Base-by-base conservation (phyloP, 2,888 invertebrate genomes). In the Chesias legatella region DNA sequence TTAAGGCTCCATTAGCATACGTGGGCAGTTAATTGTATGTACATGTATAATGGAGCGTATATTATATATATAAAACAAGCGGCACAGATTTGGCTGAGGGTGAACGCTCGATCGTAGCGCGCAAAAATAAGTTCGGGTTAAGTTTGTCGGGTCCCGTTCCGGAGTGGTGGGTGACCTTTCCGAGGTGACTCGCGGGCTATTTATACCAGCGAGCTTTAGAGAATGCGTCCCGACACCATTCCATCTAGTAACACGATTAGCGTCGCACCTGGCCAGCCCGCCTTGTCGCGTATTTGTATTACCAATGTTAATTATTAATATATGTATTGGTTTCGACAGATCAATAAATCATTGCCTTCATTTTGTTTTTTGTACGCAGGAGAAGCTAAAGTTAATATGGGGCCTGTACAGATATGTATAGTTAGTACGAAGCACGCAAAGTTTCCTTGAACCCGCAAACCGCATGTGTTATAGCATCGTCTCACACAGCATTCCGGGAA, bases 131-230 rank as follows among this genome's bases (percentile, higher is more conserved):
- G 79, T 73, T 56, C 45, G 58, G 63, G 79, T 83, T 83, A 84
- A 84, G 81, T 83, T 82, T 81, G 77, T 79, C 70, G 50, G 47
- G 53, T 75, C 83, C 83, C 81, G 80, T 73, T 84, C 67, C 63
- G 79, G 68, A n/a, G n/a, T n/a, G n/a, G n/a, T n/a, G n/a, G 65
- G 54, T 75, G 80, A 82, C 84, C 84, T 84, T 84, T 84, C 58
- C 67, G 77, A 74, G 72, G 76, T 67, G 64, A 68, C 67, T 65
- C 63, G 71, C 63, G 53, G 44, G 50, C 69, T 84, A 84, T 78
- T 73, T 70, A 73, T 80, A 80, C 37, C 58, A 56, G 55, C 48
- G 60, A 60, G 70, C 71, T 58, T 65, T 63, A 58, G 67, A 63
- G 74, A 73, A 74, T 73, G 79, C 73, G 43, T 40, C 53, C 52